Evolutionary conservation across 35 echinoderm and acorn worm species (phyloP), one percentile per base, ranked within the genome.

Genomic region (Apostichopus californicus): DNA sequence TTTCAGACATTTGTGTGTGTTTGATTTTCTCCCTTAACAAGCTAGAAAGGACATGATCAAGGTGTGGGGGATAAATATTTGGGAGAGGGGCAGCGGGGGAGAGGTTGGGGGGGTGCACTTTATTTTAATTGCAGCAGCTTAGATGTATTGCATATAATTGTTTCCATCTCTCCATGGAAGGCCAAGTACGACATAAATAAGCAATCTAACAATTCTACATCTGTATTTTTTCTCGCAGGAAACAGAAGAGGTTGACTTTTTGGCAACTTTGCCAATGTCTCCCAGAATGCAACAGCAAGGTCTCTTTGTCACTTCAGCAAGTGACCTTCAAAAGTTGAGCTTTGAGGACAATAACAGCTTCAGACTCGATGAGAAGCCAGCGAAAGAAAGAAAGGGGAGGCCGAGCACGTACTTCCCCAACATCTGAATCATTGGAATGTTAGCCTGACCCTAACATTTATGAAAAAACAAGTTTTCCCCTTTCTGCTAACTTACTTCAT

Each of bases 261-360:
- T 93, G 1, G 64, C 91, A 5, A 91, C 83, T 21, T 75, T 98
- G 21, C 96, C 96, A 22, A 96, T 95, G 93, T 94, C 96, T 23
- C 92, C 93, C 52, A 53, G 96, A 13, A 98, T 98, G 96, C 56
- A 90, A 26, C 90, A 90, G 18, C 94, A 93, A 56, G 96, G 96
- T 23, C 78, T 98, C 83, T 93, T 93, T 1, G 90, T 92, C 25
- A 94, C 90, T 23, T 96, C 60, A 55, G 96, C 94, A 28, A 84
- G 34, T n/a, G 96, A 98, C 6, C 93, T 98, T n/a, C 84, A 91
- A 10, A 84, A 92, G 1, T 24, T 98, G 57, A 92, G 88, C 81
- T 65, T 98, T 58, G 61, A 89, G 57, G 28, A 60, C 3, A 34
- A 15, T 52, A 65, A 71, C 86, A 73, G 14, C 24, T 72, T 89